Evolutionary conservation across 2,888 invertebrate species (phyloP).

Genomic region (Dasysyrphus tricinctus): DNA sequence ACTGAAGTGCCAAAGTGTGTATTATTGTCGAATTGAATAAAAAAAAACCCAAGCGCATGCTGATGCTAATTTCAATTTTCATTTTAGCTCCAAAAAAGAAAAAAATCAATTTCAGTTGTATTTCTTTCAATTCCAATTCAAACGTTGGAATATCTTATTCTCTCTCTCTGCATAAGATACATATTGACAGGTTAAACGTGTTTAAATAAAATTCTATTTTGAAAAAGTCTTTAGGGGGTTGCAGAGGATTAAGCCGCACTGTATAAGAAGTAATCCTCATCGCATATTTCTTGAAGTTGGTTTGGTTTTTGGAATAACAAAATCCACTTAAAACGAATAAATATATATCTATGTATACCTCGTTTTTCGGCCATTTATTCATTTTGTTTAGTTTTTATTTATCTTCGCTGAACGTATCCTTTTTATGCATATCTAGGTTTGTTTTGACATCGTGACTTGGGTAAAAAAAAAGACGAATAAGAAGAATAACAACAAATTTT

Average conservation of each 20-base stretch:
- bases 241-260: constrained; percentile 27
- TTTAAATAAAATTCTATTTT: constrained; percentile 28
- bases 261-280: constrained; percentile 1
- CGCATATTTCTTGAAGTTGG: neutral
- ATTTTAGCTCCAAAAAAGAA: constrained; percentile 51
- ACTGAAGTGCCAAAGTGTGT: neutral
- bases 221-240: constrained; percentile 11
- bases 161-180: constrained; percentile 28
- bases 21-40: neutral
- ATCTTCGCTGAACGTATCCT: constrained; percentile 5
- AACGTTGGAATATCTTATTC: neutral
- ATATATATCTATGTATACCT: neutral
- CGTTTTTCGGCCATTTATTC: constrained; percentile 33
- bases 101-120: constrained; percentile 63
- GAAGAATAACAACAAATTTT: constrained; percentile 21
- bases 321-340: constrained; percentile 67
- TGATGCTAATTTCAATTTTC: constrained; percentile 48
- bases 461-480: neutral
- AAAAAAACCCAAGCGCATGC: neutral
- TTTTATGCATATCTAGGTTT: constrained; percentile 39
- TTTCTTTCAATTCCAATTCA: constrained; percentile 21
- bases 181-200: constrained; percentile 63
- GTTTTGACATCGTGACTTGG: constrained; percentile 59
- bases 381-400: constrained; percentile 4
- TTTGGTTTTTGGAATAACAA: constrained; percentile 57